Percentiles rank a stretch among this genome's conserved stretches.
Evolutionary conservation across 2,888 invertebrate genomes (phyloP).

Genomic region (Orchesellides sinensis): DNA sequence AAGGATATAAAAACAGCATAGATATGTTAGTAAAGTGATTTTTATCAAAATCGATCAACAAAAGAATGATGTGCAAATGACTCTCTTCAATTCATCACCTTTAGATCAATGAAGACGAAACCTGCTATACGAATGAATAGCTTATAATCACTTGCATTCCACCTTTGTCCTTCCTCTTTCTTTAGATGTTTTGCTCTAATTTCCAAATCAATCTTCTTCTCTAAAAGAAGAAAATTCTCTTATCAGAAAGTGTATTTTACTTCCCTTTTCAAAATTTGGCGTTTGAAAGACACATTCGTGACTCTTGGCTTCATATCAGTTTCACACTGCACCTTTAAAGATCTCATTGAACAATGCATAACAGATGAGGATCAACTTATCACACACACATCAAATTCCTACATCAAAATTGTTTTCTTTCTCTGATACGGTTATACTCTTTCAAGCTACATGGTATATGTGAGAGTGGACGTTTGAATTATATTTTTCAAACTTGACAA

Average conservation of each 20-base stretch:
- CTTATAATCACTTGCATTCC: constrained; percentile 5
- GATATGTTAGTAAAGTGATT: too few relatives aligned
- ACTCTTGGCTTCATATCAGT: constrained; percentile 38
- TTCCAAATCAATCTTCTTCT: constrained; percentile 42
- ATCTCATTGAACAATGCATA: not conserved
- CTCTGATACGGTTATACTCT: constrained; percentile 1
- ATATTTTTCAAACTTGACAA: constrained; percentile 52
- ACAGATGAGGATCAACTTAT: not conserved
- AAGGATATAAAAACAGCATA: too few relatives aligned
- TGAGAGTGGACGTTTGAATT: constrained; percentile 14
- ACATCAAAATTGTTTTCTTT: not conserved
- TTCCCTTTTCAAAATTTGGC: constrained; percentile 59
- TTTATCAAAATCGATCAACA: constrained; percentile 6
- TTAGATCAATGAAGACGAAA: too few relatives aligned
- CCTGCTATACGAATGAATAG: too few relatives aligned
- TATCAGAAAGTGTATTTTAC: not conserved
- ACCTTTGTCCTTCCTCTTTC: constrained; percentile 33
- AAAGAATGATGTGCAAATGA: constrained; percentile 39
- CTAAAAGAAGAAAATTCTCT: constrained; percentile 18
- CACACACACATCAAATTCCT: not conserved
- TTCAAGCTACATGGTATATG: not conserved
- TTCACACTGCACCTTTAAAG: not conserved
- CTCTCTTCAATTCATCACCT: constrained; percentile 34
- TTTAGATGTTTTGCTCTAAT: constrained; percentile 48
- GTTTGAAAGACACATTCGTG: constrained; percentile 52